Evolutionary conservation across 2,888 invertebrate genomes (phyloP), one percentile per base, ranked within the genome.

Genomic region (Scaptomyza cyrtandrae): DNA sequence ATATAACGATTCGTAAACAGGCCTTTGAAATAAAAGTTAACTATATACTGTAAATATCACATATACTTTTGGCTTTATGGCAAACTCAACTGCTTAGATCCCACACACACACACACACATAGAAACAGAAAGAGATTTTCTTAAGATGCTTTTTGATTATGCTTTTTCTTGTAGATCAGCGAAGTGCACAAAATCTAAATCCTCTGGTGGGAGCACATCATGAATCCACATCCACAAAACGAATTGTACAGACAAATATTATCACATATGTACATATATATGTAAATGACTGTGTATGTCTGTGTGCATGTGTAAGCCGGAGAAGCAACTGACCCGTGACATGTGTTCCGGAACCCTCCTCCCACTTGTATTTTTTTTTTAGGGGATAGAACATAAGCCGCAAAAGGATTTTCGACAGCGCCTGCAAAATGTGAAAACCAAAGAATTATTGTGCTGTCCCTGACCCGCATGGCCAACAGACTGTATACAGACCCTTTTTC

Each of bases 351-450:
- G 71, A 19, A 67, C 69, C 75, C 62, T 0, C 1, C 35, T 35
- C 35, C 4, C 33, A n/a, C n/a, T n/a, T n/a, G n/a, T n/a, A n/a
- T 33, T 6, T 33, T 33, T 41, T 35, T 41, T 41, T 41, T 16
- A 16, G 16, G 14, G 53, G 60, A 60, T 67, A 49, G 69, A 79
- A 71, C 75, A 79, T 87, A 84, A 84, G 86, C 84, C 88, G 86
- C 83, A 85, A 84, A 87, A 85, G 88, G 88, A 87, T 87, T 87
- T 84, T 84, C 83, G 83, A 77, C 86, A 85, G 53, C 44, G 60
- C 31, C 53, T 43, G 64, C 53, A 75, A 75, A 84, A 79, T 85
- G 83, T 77, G 80, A 71, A 85, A 79, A 79, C 77, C 85, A 75
- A 87, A 85, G 84, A 84, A 82, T 87, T 87, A 85, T 87, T 85